These are phyloP conservation scores for Thunnus albacares DNA, from an alignment of 2,797 vertebrate genomes.

Conservation along the genomic window DNA sequence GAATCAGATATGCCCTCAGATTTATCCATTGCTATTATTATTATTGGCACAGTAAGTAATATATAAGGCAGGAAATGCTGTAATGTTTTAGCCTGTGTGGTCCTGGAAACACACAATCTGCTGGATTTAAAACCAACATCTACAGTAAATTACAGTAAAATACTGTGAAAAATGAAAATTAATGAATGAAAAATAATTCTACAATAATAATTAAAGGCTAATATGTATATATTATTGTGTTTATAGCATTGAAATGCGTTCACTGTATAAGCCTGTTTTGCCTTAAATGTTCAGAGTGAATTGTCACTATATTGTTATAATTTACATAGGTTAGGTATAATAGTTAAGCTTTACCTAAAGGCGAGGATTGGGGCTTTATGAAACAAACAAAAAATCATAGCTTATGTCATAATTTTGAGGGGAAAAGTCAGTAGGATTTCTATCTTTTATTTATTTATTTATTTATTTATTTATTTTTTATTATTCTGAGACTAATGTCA, in stretches of 20 bases:
- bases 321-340: neutral
- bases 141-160: neutral
- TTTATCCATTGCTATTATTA: conserved; percentile 18
- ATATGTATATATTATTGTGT: neutral
- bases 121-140: neutral
- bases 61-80: neutral
- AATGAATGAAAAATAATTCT: conserved; percentile 1
- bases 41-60: neutral
- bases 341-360: neutral
- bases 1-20: conserved; percentile 17
- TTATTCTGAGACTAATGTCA: neutral
- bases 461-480: too few species aligned
- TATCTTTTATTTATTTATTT: too few species aligned
- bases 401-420: too few species aligned
- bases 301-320: neutral
- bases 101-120: neutral
- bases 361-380: too few species aligned
- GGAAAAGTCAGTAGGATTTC: neutral
- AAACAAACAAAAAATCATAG: neutral
- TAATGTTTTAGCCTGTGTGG: neutral
- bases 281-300: neutral
- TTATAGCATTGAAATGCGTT: neutral
- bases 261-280: neutral
- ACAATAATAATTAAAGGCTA: neutral
- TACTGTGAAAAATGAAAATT: neutral